Percentiles rank a stretch among this genome's conserved stretches.
Conservation (phyloP, 1,140 invertebrate species). For the Drosophila ohnishii region DNA sequence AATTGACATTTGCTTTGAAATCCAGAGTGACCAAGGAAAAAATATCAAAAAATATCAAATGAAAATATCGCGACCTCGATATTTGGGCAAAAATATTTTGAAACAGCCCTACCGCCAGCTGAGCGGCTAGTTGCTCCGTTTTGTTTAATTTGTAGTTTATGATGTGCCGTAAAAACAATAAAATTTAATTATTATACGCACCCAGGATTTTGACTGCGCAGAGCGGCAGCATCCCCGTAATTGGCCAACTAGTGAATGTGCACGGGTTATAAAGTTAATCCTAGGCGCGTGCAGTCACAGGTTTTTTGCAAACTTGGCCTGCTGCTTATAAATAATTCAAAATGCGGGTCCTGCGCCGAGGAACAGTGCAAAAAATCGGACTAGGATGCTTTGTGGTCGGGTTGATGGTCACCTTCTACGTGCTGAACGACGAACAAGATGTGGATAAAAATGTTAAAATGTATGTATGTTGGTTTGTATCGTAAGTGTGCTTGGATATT, state of each 20-base stretch:
- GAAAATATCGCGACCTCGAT: no score
- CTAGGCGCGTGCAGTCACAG: neutral
- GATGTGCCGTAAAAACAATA: constrained; percentile 10
- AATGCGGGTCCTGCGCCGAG: constrained; percentile 46
- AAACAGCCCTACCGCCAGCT: constrained; percentile 9
- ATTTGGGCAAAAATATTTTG: no score
- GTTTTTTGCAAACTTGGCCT: neutral
- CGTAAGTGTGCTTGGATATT: neutral
- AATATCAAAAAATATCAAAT: no score
- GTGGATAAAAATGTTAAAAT: constrained; percentile 50
- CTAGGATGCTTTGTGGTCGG: neutral
- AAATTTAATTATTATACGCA: neutral
- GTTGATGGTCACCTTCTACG: constrained; percentile 20
- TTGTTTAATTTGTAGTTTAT: constrained; percentile 22
- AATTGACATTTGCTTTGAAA: no score
- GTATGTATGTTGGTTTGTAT: constrained; percentile 25
- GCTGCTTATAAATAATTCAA: constrained; percentile 28
- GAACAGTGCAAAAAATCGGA: constrained; percentile 36
- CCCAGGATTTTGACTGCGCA: no score
- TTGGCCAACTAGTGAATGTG: neutral
- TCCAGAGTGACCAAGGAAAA: no score
- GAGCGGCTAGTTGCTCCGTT: neutral
- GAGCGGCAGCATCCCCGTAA: neutral
- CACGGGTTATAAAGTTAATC: neutral
- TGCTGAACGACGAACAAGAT: constrained; percentile 29